Evolutionary conservation across 2,113 vertebrate species (phyloP), one percentile per base, ranked within the genome.

Genomic region (Colossoma macropomum): DNA sequence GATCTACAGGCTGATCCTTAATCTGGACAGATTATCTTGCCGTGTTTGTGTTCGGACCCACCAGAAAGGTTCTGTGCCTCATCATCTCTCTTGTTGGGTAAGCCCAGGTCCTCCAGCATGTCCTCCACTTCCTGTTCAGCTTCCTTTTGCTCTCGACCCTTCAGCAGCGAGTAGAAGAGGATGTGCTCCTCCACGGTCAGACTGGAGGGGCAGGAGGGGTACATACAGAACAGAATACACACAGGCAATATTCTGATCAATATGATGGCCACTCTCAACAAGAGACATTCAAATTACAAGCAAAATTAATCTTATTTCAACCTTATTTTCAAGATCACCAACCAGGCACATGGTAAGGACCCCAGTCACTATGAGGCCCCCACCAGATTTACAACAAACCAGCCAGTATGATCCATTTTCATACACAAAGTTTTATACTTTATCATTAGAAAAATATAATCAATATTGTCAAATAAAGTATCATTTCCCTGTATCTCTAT

Each of bases 41-140:
- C 17, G 17, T 54, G 52, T 19, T 4, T 54, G 0, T 32, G 30
- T 50, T 62, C n/a, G 0, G 34, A 28, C 79, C 12, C 32, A 98
- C 98, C 98, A 91, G 98, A 99, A 28, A 99, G 95, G 71, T 97
- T 95, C 86, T 97, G 97, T 52, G 95, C 95, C 86, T 97, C 95
- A 23, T 98, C 97, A 0, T 95, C 92, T 87, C 96, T 95, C 89
- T 98, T 98, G 90, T 98, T 95, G 34, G 93, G 91, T 56, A 99
- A 95, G 5, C 95, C 96, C 0, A 94, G 94, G 77, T 99, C 96
- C 89, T 95, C 90, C 74, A 99, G 80, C 96, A 98, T 97, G 79
- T 90, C 89, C 91, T 98, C 96, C 2, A 95, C 74, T 90, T 98
- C 97, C 87, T 88, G 88, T 75, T 94, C 89, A 16, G 97, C 97